Conservation (phyloP, 1,140 invertebrate species). For the Sminthurides bifidus region DNA sequence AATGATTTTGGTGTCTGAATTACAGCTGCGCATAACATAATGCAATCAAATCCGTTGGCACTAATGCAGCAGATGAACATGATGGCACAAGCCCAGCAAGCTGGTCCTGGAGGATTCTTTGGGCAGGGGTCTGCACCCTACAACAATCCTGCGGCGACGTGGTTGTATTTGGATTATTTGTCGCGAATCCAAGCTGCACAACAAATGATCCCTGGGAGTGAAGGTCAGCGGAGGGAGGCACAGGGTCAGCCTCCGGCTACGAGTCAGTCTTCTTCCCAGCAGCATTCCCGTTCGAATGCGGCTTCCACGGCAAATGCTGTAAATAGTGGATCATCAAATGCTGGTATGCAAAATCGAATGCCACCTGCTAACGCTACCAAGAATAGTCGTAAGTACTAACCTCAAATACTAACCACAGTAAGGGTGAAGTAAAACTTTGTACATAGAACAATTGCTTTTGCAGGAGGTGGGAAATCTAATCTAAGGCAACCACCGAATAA, state of each 20-base stretch:
- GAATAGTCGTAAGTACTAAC: not conserved
- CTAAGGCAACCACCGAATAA: conserved; percentile 4
- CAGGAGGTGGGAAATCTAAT: not conserved
- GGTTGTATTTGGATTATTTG: conserved; percentile 27
- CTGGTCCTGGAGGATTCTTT: conserved; percentile 4
- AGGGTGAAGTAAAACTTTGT: not conserved
- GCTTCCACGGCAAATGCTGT: too few species aligned
- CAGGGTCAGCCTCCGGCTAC: not conserved
- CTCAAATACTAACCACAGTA: not conserved
- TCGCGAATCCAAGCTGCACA: conserved; percentile 27
- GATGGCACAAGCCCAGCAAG: conserved; percentile 17
- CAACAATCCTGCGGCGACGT: conserved; percentile 22
- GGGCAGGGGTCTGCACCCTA: conserved; percentile 4
- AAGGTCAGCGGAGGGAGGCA: not conserved
- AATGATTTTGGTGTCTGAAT: not conserved
- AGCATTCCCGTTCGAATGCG: conserved; percentile 4
- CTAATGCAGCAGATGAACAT: conserved; percentile 20
- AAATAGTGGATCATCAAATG: not conserved
- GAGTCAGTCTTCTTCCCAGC: not conserved
- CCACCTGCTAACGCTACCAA: not conserved
- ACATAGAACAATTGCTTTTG: not conserved
- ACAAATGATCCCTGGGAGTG: conserved; percentile 16
- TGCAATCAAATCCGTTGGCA: conserved; percentile 19
- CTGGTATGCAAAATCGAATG: not conserved
- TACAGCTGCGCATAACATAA: conserved; percentile 15